Evolutionary conservation across 2,797 vertebrate species (phyloP), one percentile per base, ranked within the genome.

Genomic region (Arnoldichthys spilopterus): DNA sequence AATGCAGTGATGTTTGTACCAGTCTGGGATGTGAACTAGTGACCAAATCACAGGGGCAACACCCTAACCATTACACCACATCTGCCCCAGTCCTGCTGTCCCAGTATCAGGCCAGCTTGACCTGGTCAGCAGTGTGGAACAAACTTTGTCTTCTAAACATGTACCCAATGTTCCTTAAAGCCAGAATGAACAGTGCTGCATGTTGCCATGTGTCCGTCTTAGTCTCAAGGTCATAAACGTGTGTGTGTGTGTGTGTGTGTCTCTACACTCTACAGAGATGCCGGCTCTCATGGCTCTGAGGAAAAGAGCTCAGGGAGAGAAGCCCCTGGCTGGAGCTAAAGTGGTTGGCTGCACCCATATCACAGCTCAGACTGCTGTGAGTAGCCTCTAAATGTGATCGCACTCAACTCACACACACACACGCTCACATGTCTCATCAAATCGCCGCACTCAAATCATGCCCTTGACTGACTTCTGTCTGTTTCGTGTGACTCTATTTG

Each of bases 261-360:
- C 13, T 22, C 12, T 49, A 67, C 24, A 47, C 11, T 62, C 54
- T 85, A 13, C 91, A 99, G 98, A 99, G 88, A 99, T 99, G 97
- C 97, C 98, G 0, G 97, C 98, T 0, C 93, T 99, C 87, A 99
- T 99, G 97, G 97, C 97, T 77, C 85, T 99, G 87, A 95, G 97
- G 91, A 99, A 99, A 92, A 93, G 98, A 90, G 98, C 98, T 54
- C 98, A 99, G 91, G 98, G 98, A 79, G 98, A 99, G 91, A 99
- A 99, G 73, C 98, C 97, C 0, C 89, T 99, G 77, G 96, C 98
- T 0, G 98, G 98, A 84, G 97, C 98, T 89, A 99, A 99, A 90
- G 97, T 99, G 77, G 97, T 99, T 90, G 98, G 98, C 80, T 99
- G 98, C 87, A 99, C 98, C 1, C 98, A 99, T 91, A 98, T 99